phyloP scores from a whole-genome alignment of 2,888 invertebrate species.

The Habroteleia sp. region DNA sequence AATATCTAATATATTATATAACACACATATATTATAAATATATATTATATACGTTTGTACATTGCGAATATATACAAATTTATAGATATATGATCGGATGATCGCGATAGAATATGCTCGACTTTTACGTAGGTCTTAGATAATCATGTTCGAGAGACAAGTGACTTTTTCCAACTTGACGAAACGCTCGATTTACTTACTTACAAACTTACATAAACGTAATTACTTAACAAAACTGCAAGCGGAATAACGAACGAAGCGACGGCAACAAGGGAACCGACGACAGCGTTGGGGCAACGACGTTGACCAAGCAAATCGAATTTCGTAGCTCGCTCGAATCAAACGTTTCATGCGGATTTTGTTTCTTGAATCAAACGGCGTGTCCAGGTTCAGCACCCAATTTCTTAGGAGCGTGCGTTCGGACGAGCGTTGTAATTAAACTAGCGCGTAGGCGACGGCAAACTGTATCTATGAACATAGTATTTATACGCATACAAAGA shows the following conservation, averaged over 20 bases:
- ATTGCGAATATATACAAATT: slow-evolving; percentile 69
- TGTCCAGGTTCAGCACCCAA: slow-evolving; percentile 51
- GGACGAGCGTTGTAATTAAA: too few relatives aligned
- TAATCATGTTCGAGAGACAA: slow-evolving; percentile 59
- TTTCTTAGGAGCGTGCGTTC: too few relatives aligned
- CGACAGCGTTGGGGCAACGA: too few relatives aligned
- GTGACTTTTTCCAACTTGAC: slow-evolving; percentile 66
- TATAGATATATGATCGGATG: slow-evolving; percentile 67
- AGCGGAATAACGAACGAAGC: slow-evolving; percentile 18
- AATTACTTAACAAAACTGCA: slow-evolving; percentile 67
- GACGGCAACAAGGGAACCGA: too few relatives aligned
- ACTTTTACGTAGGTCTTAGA: slow-evolving; percentile 66
- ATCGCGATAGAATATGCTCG: slow-evolving; percentile 61
- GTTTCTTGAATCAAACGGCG: slow-evolving; percentile 14
- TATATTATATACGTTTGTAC: slow-evolving; percentile 72
- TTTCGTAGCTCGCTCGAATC: slow-evolving; percentile 64
- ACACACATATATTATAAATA: slow-evolving; percentile 68
- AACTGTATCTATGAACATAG: slow-evolving; percentile 33
- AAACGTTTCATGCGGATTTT: slow-evolving; percentile 27
- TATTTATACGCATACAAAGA: too few relatives aligned
- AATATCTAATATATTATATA: slow-evolving; percentile 75
- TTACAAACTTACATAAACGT: slow-evolving; percentile 69
- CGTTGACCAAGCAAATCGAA: slow-evolving; percentile 3
- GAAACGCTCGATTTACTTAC: slow-evolving; percentile 66
- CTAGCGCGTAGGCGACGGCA: slow-evolving; percentile 18